Conservation (phyloP, 2,113 vertebrate species). For the Lepidothrix coronata region DNA sequence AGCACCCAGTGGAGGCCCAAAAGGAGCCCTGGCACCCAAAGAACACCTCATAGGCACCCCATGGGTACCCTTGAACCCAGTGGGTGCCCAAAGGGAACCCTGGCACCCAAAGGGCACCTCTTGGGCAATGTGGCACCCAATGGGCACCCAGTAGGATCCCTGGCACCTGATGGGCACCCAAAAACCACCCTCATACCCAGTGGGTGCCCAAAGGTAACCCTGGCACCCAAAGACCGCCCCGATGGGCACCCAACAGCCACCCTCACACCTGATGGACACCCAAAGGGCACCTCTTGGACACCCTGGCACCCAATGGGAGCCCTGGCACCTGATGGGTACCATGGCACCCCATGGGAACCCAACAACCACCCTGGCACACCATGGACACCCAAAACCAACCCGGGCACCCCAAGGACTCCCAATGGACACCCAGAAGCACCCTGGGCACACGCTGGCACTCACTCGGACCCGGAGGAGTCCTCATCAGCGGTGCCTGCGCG, state of each 20-base stretch:
- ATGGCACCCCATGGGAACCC: not conserved
- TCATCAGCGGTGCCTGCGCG: constrained; percentile 85
- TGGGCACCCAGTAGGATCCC: too few relatives aligned
- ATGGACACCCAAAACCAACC: not conserved
- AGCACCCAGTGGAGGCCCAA: too few relatives aligned
- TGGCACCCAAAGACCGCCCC: not conserved
- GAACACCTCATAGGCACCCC: not conserved
- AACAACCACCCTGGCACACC: not conserved
- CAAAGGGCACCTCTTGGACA: not conserved
- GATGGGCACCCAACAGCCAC: not conserved
- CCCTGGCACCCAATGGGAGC: too few relatives aligned
- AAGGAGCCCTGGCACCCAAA: too few relatives aligned
- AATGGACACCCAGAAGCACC: too few relatives aligned
- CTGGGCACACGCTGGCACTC: constrained; percentile 61
- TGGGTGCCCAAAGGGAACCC: too few relatives aligned
- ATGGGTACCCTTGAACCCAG: not conserved
- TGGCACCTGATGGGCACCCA: not conserved
- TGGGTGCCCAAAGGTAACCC: not conserved
- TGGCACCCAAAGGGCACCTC: too few relatives aligned
- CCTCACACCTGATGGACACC: too few relatives aligned
- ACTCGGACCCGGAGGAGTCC: constrained; percentile 95
- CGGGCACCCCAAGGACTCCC: not conserved
- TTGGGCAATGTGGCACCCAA: too few relatives aligned
- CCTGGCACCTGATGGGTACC: not conserved
- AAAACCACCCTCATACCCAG: not conserved